phyloP scores from a whole-genome alignment of 2,797 vertebrate genomes.

The Xerus rutilus region DNA sequence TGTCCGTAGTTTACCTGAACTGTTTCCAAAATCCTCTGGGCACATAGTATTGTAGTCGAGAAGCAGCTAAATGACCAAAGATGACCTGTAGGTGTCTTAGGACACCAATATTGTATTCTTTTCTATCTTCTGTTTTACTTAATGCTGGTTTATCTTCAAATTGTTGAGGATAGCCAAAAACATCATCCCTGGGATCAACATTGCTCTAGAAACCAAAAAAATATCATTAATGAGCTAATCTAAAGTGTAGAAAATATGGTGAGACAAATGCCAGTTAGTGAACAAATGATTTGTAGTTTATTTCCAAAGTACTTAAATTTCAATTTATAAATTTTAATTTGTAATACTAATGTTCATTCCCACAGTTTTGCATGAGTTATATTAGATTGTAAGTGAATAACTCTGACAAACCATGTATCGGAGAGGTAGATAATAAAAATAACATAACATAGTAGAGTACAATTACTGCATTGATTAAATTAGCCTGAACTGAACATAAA shows the following conservation, averaged over 20 bases:
- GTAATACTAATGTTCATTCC: neutral
- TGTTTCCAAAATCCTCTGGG: slow-evolving; percentile 99
- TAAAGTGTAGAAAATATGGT: slow-evolving; percentile 14
- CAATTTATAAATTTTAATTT: slow-evolving; percentile 47
- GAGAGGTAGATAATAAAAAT: neutral
- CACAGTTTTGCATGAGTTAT: neutral
- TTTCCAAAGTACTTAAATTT: slow-evolving; percentile 56
- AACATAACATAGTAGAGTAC: neutral
- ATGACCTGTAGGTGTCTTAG: slow-evolving; percentile 99
- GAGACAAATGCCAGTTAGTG: slow-evolving; percentile 50
- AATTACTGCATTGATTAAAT: neutral
- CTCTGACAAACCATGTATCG: neutral
- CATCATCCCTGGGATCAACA: slow-evolving; percentile 98
- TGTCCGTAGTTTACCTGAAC: slow-evolving; percentile 92
- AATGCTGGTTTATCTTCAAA: slow-evolving; percentile 98
- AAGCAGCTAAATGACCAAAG: slow-evolving; percentile 98
- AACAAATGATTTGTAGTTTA: slow-evolving; percentile 34
- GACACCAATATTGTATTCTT: slow-evolving; percentile 99
- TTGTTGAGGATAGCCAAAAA: slow-evolving; percentile 98
- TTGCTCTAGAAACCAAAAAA: slow-evolving; percentile 92
- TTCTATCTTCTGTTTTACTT: slow-evolving; percentile 98
- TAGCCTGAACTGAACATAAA: slow-evolving; percentile 7
- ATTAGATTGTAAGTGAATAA: slow-evolving; percentile 16
- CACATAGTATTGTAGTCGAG: slow-evolving; percentile 98
- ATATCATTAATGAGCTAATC: neutral